Evolutionary conservation across 2,888 invertebrate species (phyloP).

Genomic region (Elegia similella): DNA sequence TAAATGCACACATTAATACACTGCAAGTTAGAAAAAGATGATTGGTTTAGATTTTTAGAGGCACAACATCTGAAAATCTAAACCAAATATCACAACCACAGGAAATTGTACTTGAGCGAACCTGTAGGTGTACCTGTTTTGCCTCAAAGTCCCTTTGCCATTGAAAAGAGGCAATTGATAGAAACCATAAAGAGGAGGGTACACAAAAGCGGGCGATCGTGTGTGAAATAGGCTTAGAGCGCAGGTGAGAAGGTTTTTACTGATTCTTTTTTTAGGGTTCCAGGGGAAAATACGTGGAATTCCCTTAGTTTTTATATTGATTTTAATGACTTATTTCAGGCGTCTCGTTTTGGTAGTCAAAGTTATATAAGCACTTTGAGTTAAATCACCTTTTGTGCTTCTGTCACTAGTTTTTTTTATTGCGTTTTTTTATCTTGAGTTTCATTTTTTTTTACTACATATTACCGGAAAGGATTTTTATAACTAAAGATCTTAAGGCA

Average conservation of each 20-base stretch:
- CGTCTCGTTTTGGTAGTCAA: too few relatives aligned
- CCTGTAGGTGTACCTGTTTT: not conserved
- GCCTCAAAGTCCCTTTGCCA: conserved; percentile 5
- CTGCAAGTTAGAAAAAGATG: too few relatives aligned
- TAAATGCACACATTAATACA: too few relatives aligned
- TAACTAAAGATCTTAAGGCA: too few relatives aligned
- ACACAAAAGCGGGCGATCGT: conserved; percentile 17
- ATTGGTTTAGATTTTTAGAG: too few relatives aligned
- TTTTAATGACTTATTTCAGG: not conserved
- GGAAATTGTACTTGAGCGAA: not conserved
- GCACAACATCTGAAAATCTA: not conserved
- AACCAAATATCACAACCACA: not conserved
- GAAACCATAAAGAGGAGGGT: conserved; percentile 12
- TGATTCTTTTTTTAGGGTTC: conserved; percentile 9
- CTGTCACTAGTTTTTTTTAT: too few relatives aligned
- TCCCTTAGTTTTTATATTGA: not conserved
- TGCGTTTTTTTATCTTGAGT: too few relatives aligned
- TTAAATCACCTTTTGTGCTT: too few relatives aligned
- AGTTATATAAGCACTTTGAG: too few relatives aligned
- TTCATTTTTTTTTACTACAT: too few relatives aligned
- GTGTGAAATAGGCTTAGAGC: conserved; percentile 18
- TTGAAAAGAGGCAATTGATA: conserved; percentile 18
- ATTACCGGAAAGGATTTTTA: too few relatives aligned
- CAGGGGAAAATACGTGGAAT: not conserved
- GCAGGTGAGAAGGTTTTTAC: conserved; percentile 16